Evolutionary conservation across 2,113 vertebrate genomes (phyloP).

Genomic region (Mungos mungo): DNA sequence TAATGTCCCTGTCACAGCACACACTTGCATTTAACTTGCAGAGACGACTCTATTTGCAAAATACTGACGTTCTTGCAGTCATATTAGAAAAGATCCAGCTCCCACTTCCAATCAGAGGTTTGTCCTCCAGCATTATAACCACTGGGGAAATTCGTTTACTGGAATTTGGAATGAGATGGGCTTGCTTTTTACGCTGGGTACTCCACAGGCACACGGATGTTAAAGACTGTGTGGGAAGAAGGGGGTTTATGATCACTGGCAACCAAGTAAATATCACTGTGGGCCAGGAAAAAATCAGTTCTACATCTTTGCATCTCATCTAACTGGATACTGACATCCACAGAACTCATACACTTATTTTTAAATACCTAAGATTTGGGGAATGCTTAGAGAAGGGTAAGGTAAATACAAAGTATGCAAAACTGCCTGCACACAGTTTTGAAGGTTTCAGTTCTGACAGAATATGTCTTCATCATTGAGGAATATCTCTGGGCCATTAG

Average conservation of each 20-base stretch:
- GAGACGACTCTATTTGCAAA: constrained; percentile 11
- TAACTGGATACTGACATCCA: not conserved
- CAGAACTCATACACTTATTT: constrained; percentile 5
- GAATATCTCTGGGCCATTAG: not conserved
- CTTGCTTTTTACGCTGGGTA: not conserved
- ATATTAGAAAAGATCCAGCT: not conserved
- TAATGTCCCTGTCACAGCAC: not conserved
- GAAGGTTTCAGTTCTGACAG: not conserved
- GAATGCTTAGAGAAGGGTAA: constrained; percentile 13
- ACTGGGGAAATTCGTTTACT: not conserved
- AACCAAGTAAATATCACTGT: not conserved
- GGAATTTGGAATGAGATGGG: not conserved
- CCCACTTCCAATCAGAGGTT: not conserved
- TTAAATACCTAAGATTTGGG: constrained; percentile 28
- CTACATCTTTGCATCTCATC: not conserved
- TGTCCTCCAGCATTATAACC: not conserved
- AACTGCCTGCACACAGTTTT: not conserved
- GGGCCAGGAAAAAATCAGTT: not conserved
- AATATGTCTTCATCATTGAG: not conserved
- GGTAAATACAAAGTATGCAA: not conserved
- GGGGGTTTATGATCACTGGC: not conserved
- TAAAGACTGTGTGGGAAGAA: not conserved
- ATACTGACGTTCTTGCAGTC: not conserved
- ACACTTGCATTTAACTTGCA: not conserved
- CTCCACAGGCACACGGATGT: not conserved